Evolutionary conservation across 2,797 vertebrate genomes (phyloP), one percentile per base, ranked within the genome.

Genomic region (Brotula barbata): DNA sequence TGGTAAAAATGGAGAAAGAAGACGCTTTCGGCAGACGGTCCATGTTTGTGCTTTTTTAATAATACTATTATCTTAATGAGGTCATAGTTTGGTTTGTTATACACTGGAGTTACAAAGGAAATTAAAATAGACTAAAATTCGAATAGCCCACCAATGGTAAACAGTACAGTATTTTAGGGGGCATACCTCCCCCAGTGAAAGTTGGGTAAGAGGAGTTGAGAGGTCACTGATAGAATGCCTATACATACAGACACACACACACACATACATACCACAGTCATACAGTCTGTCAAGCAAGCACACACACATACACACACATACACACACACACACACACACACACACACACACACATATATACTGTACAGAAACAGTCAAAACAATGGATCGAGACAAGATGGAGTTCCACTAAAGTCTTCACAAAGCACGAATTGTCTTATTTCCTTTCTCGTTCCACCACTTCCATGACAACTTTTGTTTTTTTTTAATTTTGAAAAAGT

Each of bases 1-100:
- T 78, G 82, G 78, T 86, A 77, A 82, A 84, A 86, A 84, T 69
- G 79, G 77, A 86, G 80, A 88, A 89, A 90, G 82, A 92, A 91
- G 89, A 92, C 93, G 91, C 94, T 95, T 95, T 95, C 93, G 92
- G 91, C 90, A 96, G 93, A 95, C 95, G 85, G 87, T 92, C 92
- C 93, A 93, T 95, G 95, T 95, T 98, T 99, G 96, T 98, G 96
- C 95, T 98, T 98, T 95, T 92, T 93, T 92, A 89, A 92, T 98
- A 98, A 98, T 98, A 98, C 96, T 98, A 93, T 92, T 90, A 93
- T 93, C 95, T 98, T 95, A 97, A 95, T 98, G 96, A 99, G 97
- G 96, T 99, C 93, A 94, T 98, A 93, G 95, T 98, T 98, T 98
- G 96, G 95, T 97, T 98, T 94, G 95, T 96, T 97, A 96, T 98